phyloP scores from a whole-genome alignment of 2,113 vertebrate species.

The Chascanopsetta lugubris region DNA sequence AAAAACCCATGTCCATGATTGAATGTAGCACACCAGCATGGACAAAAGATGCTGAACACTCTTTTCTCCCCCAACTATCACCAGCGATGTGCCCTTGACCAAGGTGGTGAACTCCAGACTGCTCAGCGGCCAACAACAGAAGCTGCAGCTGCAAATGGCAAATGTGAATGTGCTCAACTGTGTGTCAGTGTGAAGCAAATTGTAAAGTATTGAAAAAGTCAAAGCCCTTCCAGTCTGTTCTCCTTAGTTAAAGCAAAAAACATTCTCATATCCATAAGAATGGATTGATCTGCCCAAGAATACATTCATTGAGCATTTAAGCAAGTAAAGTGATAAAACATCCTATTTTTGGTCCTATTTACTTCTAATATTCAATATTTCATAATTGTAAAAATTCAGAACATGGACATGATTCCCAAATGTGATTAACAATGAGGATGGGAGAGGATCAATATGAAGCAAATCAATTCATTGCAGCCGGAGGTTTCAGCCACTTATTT shows the following conservation, averaged over 20 bases:
- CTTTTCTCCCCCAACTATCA: slow-evolving; percentile 5
- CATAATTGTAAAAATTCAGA: slow-evolving; percentile 39
- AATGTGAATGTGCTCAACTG: slow-evolving; percentile 9
- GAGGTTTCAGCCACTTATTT: slow-evolving; percentile 74
- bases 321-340: slow-evolving; percentile 2
- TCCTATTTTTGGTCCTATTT: neutral
- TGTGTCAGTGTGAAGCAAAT: neutral
- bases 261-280: neutral
- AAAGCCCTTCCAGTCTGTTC: neutral
- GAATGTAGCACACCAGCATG: neutral
- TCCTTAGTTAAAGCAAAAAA: neutral
- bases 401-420: slow-evolving; percentile 57
- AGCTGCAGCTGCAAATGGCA: neutral
- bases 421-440: slow-evolving; percentile 52
- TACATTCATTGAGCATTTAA: neutral
- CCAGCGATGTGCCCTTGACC: slow-evolving; percentile 38
- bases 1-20: neutral
- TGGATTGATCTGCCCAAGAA: slow-evolving; percentile 4
- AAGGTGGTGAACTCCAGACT: neutral
- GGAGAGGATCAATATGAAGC: slow-evolving; percentile 53
- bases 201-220: neutral
- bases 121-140: no score
- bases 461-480: slow-evolving; percentile 71
- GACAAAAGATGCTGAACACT: slow-evolving; percentile 2
- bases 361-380: slow-evolving; percentile 45